These are phyloP conservation scores for Yoshiicerus persimilis DNA, from an alignment of 1,140 invertebrate species.

Conservation along the genomic window DNA sequence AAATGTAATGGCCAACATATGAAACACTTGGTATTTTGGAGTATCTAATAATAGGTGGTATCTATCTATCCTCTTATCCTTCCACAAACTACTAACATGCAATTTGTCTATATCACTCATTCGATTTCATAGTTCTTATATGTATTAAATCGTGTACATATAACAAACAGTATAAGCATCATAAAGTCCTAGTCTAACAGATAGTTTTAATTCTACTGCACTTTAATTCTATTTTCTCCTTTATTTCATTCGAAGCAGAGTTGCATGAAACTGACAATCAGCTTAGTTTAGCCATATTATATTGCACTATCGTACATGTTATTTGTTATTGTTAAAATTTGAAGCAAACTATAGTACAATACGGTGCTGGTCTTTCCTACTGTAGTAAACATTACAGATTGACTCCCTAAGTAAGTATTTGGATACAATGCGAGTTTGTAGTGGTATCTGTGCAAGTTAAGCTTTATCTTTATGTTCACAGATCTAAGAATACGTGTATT, in stretches of 20 bases:
- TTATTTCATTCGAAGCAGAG: neutral
- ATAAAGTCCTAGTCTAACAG: neutral
- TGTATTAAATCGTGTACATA: neutral
- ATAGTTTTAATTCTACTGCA: neutral
- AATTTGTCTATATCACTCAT: neutral
- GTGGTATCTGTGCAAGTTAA: neutral
- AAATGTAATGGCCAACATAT: neutral
- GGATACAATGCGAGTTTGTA: neutral
- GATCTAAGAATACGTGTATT: too few relatives aligned
- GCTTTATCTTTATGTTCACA: neutral
- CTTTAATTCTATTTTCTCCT: neutral
- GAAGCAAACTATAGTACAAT: neutral
- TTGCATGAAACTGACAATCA: neutral
- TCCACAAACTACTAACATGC: neutral
- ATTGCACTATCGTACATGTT: neutral
- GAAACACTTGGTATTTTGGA: neutral
- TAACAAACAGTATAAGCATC: too few relatives aligned
- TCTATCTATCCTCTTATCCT: neutral
- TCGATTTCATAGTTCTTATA: neutral
- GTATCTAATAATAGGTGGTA: neutral
- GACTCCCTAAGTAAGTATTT: neutral
- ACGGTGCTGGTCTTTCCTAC: neutral
- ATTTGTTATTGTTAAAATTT: neutral
- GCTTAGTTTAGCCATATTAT: neutral
- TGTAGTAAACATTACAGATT: too few relatives aligned